Evolutionary conservation across 1,140 invertebrate genomes (phyloP), one percentile per base, ranked within the genome.

Genomic region (Orius laevigatus): DNA sequence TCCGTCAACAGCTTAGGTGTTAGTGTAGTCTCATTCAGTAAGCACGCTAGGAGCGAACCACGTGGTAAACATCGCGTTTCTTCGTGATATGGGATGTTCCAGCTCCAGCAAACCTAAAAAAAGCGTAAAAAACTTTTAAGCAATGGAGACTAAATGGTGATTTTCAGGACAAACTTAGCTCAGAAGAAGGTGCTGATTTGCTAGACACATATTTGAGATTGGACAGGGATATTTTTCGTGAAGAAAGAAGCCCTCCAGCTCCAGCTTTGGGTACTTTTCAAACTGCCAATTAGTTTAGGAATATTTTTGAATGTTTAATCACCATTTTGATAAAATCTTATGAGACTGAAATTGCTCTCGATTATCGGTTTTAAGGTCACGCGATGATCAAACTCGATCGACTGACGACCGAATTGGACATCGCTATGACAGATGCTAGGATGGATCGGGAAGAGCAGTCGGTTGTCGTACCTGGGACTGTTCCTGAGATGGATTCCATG

Each of bases 241-340:
- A 59, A 50, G 59, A 60, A 43, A 55, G 51, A 48, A 42, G 49
- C 11, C 58, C 59, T 2, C 59, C 59, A 4, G 58, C 56, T 25
- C 57, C 59, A 2, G 51, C 57, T 18, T 38, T 56, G 25, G 51
- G 54, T 55, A 39, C 46, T 15, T 14, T 25, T 31, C 15, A 5
- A 44, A 14, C 25, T 44, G 5, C 6, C 3, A 25, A 3, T 25
- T 25, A 25, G 3, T 25, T 8, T 25, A 25, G 8, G 25, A 25
- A 4, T 25, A 25, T 25, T 25, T 25, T 25, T 25, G 16, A 25
- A 16, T 3, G 41, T n/a, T 34, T 8, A 9, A 34, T 34, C 42
- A 15, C 25, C 25, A 4, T 25, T 25, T 25, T 25, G 25, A 25
- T 25, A 25, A 25, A 25, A 25, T 25, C 25, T 25, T 25, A 25